Evolutionary conservation across 1,140 invertebrate species (phyloP).

Genomic region (Tetramorium parvispinum): DNA sequence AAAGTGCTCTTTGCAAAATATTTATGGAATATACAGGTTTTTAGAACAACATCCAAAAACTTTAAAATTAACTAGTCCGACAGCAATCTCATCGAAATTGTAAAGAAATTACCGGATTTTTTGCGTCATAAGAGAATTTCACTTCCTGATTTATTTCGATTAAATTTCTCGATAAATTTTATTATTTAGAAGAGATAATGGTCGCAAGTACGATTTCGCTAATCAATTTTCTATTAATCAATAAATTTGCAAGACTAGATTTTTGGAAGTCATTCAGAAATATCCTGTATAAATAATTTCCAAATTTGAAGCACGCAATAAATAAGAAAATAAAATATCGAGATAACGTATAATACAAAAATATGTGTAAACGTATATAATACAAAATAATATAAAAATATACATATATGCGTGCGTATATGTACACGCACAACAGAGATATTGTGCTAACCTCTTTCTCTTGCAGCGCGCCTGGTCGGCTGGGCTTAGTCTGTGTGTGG

Average conservation of each 20-base stretch:
- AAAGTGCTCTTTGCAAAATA: conserved; percentile 58
- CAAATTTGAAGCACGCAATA: conserved; percentile 58
- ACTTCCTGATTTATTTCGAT: background rate
- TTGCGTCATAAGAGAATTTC: background rate
- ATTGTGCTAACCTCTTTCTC: conserved; percentile 85
- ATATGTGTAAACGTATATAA: conserved; percentile 14
- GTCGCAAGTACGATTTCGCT: background rate
- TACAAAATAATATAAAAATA: conserved; percentile 61
- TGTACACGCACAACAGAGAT: conserved; percentile 61
- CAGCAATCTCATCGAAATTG: background rate
- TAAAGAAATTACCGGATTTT: background rate
- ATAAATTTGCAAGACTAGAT: background rate
- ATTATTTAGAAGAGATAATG: background rate
- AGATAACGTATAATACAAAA: conserved; percentile 31
- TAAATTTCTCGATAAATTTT: background rate
- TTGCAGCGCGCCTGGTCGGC: conserved; percentile 85
- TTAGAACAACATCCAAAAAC: conserved; percentile 27
- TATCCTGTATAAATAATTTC: conserved; percentile 14
- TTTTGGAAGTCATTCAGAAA: conserved; percentile 18
- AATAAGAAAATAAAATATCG: conserved; percentile 53
- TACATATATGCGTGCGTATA: conserved; percentile 34
- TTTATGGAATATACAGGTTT: conserved; percentile 35
- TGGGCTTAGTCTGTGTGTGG: conserved; percentile 79
- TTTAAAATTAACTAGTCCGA: background rate
- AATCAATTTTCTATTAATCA: background rate